Base-by-base conservation (phyloP, 1,140 invertebrate genomes). In the Trachelipus rathkii region DNA sequence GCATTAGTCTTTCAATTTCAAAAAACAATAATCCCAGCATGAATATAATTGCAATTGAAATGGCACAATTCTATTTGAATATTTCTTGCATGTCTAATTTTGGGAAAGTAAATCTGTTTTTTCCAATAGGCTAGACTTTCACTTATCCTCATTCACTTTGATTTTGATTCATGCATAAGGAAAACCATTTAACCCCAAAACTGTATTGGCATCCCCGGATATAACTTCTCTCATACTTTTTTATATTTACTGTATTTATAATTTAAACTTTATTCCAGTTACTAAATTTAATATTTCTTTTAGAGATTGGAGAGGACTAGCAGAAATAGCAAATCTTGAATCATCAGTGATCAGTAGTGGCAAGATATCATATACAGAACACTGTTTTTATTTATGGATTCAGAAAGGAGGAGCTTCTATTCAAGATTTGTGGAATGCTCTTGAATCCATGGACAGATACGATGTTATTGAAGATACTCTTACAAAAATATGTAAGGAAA, bases 221-320 rank as follows among this genome's bases (percentile, higher is more conserved):
- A 33, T 33, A 33, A 6, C 33, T 33, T 33, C 33, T 3, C 6
- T 33, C 33, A 33, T 6, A 6, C 33, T 33, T 33, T 6, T 33
- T 33, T 3, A 19, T 8, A 60, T 60, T 60, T 19, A n/a, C n/a
- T n/a, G n/a, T n/a, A 60, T 60, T 60, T 60, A 8, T 4, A 15
- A 60, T 3, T 60, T 60, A 15, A 15, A 13, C 50, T 60, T 60
- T 19, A 13, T 60, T 60, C 33, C 33, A 33, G 33, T 33, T 33
- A 3, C 33, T 33, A 6, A 33, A 33, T 33, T 33, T 33, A 33
- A 33, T 33, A 3, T 66, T 19, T 33, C 70, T 72, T n/a, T 7
- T 72, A 81, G 79, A 69, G 79, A 81, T 67, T 81, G 79, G 79
- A 78, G 77, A 78, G 79, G 79, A 66, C 66, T 81, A 33, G 79